Base-by-base conservation (phyloP, 2,888 invertebrate species). In the Tuberolachnus salignus region DNA sequence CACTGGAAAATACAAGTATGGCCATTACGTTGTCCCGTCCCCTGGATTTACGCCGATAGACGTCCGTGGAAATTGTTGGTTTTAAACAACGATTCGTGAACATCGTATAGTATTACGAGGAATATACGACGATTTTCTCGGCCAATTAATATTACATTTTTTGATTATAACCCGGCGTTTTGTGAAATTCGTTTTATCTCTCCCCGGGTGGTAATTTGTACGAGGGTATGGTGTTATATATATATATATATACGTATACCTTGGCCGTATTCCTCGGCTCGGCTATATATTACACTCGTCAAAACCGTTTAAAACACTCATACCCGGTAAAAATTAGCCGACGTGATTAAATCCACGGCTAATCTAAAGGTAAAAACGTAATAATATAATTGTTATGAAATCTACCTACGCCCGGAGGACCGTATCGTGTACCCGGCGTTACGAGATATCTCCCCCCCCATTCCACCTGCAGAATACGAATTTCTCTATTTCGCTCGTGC, bases 181-280 rank as follows among this genome's bases (percentile, higher is more conserved):
- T 42, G n/a, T 19, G 26, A 57, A 66, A 23, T 57, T 26, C 16
- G 8, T 53, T 59, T 59, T 0, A 19, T 61, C 11, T 14, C 19
- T 61, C 72, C 61, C 59, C 19, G 19, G 61, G 49, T 61, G 61
- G 61, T 51, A 14, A 61, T 72, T 72, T 16, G 14, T 14, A 34
- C 34, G 2, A 61, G 44, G 11, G 66, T 34, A 34, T n/a, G 34
- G 34, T 34, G 6, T 34, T 34, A 34, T 34, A 34, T 3, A 6
- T 34, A 34, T 4, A 3, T 34, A 34, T 34, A 34, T n/a, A n/a
- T n/a, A n/a, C n/a, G 66, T n/a, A 61, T 49, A n/a, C 61, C 14
- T 61, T 21, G 61, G 11, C 34, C 49, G 6, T 34, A 34, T 34
- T 34, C 34, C 34, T 4, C 3, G 3, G 34, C 6, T n/a, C 6